Evolutionary conservation across 2,888 invertebrate genomes (phyloP), one percentile per base, ranked within the genome.

Genomic region (Criorhina ranunculi): DNA sequence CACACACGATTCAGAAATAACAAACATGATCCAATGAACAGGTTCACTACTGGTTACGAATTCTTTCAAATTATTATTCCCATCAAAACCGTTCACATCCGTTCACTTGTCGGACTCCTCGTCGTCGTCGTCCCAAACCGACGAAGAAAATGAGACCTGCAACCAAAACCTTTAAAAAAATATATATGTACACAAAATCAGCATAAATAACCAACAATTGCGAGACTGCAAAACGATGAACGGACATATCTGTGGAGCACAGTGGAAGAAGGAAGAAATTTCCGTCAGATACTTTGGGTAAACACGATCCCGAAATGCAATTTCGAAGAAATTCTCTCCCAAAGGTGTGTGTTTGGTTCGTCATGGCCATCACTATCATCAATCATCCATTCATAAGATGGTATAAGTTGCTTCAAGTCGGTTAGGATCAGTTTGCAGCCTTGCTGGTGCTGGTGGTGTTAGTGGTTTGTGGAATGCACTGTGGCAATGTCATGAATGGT

Each of bases 21-120:
- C 73, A 73, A 67, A 67, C 67, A 80, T 44, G 79, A 80, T 80
- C 35, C 66, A 46, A 53, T 51, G 73, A 80, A 80, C 80, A 75
- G 75, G 66, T 80, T 80, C 46, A 73, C 66, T 66, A 66, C 66
- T 46, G 66, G 59, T 33, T 37, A 44, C 66, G 37, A 73, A 80
- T 73, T 80, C 73, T 53, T 75, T 80, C 37, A 35, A 78, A 72
- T 80, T 73, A 51, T 79, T 72, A 80, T 75, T 73, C 66, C 51
- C 49, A 73, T 60, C 66, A 67, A 75, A 67, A 60, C 55, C 37
- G 77, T 70, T 78, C 67, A 44, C 59, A 75, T 75, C 70, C 70
- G 78, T 69, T 77, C 66, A 57, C 59, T 66, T 66, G 57, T 66
- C 66, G 37, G 29, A 42, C 60, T 60, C 11, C 11, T 62, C 37